These are phyloP conservation scores for Decapterus maruadsi DNA, from an alignment of 2,797 vertebrate genomes.

Conservation along the genomic window DNA sequence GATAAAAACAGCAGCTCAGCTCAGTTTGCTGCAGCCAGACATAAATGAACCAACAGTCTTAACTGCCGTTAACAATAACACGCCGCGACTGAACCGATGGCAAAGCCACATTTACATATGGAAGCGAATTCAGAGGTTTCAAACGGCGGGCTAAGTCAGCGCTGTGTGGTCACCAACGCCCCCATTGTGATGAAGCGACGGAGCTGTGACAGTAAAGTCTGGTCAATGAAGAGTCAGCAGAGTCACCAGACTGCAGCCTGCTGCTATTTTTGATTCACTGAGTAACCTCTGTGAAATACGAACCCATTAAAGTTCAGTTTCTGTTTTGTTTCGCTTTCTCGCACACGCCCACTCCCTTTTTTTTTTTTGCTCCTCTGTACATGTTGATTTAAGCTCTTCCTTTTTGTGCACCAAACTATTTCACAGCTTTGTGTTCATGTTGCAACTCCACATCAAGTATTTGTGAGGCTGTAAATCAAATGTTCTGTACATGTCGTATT, in stretches of 20 bases:
- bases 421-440: background rate
- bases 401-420: background rate
- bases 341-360: slow-evolving; percentile 11
- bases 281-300: background rate
- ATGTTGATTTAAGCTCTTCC: no score
- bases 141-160: no score
- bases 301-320: background rate
- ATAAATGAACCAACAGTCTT: background rate
- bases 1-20: background rate
- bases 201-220: slow-evolving; percentile 3
- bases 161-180: background rate
- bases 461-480: background rate
- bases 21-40: background rate
- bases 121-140: background rate
- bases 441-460: background rate
- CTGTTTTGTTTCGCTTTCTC: slow-evolving; percentile 6
- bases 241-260: background rate
- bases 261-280: slow-evolving; percentile 21
- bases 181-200: no score
- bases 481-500: background rate
- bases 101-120: background rate
- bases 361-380: no score
- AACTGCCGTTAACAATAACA: background rate
- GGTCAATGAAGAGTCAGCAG: slow-evolving; percentile 1
- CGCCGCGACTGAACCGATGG: background rate